These are phyloP conservation scores for Sorex maritimensis DNA, from an alignment of 2,797 vertebrate species.

Conservation along the genomic window DNA sequence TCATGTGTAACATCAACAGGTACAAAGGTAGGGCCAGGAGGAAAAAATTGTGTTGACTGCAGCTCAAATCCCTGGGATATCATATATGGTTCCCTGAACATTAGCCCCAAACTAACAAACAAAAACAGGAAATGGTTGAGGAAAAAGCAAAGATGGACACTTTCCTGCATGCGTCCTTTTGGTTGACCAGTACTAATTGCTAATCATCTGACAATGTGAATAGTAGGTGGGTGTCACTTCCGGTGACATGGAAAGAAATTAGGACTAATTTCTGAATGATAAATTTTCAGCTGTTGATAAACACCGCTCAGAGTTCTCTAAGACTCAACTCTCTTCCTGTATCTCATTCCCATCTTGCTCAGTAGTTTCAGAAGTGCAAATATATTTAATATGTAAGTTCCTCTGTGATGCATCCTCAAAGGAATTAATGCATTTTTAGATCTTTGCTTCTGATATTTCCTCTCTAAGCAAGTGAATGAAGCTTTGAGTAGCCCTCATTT, in stretches of 20 bases:
- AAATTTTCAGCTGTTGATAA: not conserved
- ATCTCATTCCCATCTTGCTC: not conserved
- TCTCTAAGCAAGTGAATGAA: not conserved
- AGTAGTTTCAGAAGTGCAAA: not conserved
- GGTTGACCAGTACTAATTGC: no score
- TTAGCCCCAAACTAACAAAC: no score
- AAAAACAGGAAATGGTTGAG: not conserved
- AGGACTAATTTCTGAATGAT: not conserved
- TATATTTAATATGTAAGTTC: no score
- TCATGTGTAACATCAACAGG: not conserved
- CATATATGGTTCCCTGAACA: no score
- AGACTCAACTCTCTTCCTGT: not conserved
- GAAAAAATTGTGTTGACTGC: no score
- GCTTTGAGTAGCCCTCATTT: not conserved
- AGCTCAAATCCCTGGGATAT: no score
- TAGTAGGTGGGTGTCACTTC: not conserved
- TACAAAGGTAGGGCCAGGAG: no score
- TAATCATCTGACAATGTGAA: no score
- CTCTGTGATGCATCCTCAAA: not conserved
- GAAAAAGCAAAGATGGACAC: not conserved
- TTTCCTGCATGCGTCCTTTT: fast-evolving
- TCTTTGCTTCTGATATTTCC: constrained; percentile 3
- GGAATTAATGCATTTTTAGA: not conserved
- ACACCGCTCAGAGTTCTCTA: not conserved
- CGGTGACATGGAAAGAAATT: not conserved